phyloP scores from a whole-genome alignment of 2,888 invertebrate species.

The Polylopha cassiicola region DNA sequence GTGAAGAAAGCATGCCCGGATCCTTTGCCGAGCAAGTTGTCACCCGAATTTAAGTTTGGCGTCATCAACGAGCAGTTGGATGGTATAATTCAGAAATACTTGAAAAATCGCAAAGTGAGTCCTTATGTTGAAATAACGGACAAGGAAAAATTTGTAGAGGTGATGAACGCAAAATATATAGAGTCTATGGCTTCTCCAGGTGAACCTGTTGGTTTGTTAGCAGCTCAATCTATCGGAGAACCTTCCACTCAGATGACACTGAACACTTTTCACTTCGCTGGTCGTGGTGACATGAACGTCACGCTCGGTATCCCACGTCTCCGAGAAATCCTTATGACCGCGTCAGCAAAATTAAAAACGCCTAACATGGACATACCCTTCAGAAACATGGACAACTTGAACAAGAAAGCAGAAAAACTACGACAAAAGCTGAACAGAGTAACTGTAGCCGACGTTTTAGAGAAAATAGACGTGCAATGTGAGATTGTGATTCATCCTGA shows the following conservation, averaged over 20 bases:
- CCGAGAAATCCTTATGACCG: slow-evolving; percentile 97
- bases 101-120: slow-evolving; percentile 58
- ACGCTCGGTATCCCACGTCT: slow-evolving; percentile 99
- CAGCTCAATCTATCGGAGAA: slow-evolving; percentile 99
- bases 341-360: slow-evolving; percentile 94
- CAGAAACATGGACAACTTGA: slow-evolving; percentile 59
- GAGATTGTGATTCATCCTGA: slow-evolving; percentile 74
- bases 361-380: slow-evolving; percentile 98
- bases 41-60: slow-evolving; percentile 88
- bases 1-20: slow-evolving; percentile 81
- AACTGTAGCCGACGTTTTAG: slow-evolving; percentile 86
- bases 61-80: slow-evolving; percentile 90
- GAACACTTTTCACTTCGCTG: slow-evolving; percentile 99
- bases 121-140: slow-evolving; percentile 49
- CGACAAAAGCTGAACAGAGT: slow-evolving; percentile 86
- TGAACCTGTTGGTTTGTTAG: slow-evolving; percentile 96
- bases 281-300: slow-evolving; percentile 99
- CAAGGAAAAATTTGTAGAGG: slow-evolving; percentile 78
- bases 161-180: slow-evolving; percentile 86
- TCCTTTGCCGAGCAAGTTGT: slow-evolving; percentile 82
- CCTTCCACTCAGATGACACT: slow-evolving; percentile 99
- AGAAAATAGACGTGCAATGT: slow-evolving; percentile 80
- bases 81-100: slow-evolving; percentile 79
- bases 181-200: slow-evolving; percentile 90
- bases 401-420: slow-evolving; percentile 81